Conservation (phyloP, 2,888 invertebrate species). For the Zootermopsis nevadensis region DNA sequence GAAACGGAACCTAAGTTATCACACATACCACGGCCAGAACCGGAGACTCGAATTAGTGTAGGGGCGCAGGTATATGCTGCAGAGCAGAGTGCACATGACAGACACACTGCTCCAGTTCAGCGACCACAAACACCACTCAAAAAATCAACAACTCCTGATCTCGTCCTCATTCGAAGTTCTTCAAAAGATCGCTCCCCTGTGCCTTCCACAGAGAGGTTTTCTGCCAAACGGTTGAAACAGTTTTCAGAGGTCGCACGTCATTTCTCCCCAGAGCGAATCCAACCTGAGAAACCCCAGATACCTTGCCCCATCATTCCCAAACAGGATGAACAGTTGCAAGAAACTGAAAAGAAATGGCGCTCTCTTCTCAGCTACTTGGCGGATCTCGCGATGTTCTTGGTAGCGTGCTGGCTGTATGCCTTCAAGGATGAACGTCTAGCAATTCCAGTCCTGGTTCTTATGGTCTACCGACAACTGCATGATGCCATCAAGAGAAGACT, state of each 20-base stretch:
- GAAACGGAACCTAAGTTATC: not conserved
- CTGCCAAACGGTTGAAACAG: not conserved
- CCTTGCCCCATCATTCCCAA: no score
- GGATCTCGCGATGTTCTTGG: slow-evolving; percentile 77
- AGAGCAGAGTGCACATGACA: not conserved
- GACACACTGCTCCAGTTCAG: not conserved
- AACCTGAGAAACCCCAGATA: not conserved
- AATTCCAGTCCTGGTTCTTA: slow-evolving; percentile 80
- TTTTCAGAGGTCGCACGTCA: not conserved
- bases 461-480: slow-evolving; percentile 81
- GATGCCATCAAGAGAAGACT: not conserved
- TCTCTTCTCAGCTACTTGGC: slow-evolving; percentile 78
- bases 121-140: not conserved
- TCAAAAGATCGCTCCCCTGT: slow-evolving; percentile 14
- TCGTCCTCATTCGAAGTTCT: not conserved
- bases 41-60: not conserved
- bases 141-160: slow-evolving; percentile 10
- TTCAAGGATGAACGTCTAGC: slow-evolving; percentile 84
- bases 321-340: slow-evolving; percentile 57
- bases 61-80: not conserved
- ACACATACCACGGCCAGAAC: not conserved
- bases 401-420: slow-evolving; percentile 84
- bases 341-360: slow-evolving; percentile 74
- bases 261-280: slow-evolving; percentile 14
- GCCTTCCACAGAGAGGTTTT: slow-evolving; percentile 5